Conservation (phyloP, 1,140 invertebrate species). For the Mesaphorura yosii region DNA sequence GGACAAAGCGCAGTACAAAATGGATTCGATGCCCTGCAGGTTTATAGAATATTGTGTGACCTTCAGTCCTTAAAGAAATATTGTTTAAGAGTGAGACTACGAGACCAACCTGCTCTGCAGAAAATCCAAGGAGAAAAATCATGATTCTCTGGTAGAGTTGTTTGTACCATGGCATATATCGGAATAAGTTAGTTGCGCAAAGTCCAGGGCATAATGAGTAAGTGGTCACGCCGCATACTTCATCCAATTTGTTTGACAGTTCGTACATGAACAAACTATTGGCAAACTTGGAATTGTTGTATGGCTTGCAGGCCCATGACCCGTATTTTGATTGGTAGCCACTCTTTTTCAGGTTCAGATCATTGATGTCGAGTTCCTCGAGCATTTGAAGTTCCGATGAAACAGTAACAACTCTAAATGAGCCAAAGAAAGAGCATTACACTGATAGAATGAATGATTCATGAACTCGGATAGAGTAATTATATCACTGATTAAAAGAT, state of each 20-base stretch:
- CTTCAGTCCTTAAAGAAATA: conserved; percentile 11
- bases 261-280: conserved; percentile 35
- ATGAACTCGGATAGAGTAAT: not conserved
- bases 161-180: conserved; percentile 32
- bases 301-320: conserved; percentile 32
- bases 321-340: not conserved
- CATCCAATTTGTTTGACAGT: conserved; percentile 31
- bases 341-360: conserved; percentile 2
- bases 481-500: not conserved
- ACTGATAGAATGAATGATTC: not conserved
- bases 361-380: conserved; percentile 2
- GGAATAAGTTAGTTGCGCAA: conserved; percentile 37
- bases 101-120: conserved; percentile 24
- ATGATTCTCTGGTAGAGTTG: conserved; percentile 19
- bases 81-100: no score
- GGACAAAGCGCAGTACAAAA: conserved; percentile 36
- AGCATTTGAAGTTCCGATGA: not conserved
- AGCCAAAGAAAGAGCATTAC: conserved; percentile 1
- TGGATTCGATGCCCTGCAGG: conserved; percentile 36
- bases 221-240: conserved; percentile 28
- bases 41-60: conserved; percentile 5
- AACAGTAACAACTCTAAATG: conserved; percentile 3
- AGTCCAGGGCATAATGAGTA: conserved; percentile 33
- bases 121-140: conserved; percentile 16
- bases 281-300: conserved; percentile 38